A percentile compares a stretch with the other conserved stretches of the same genome.
These are phyloP conservation scores for Callorhinus ursinus DNA, from an alignment of 2,113 vertebrate species.

Conservation along the genomic window DNA sequence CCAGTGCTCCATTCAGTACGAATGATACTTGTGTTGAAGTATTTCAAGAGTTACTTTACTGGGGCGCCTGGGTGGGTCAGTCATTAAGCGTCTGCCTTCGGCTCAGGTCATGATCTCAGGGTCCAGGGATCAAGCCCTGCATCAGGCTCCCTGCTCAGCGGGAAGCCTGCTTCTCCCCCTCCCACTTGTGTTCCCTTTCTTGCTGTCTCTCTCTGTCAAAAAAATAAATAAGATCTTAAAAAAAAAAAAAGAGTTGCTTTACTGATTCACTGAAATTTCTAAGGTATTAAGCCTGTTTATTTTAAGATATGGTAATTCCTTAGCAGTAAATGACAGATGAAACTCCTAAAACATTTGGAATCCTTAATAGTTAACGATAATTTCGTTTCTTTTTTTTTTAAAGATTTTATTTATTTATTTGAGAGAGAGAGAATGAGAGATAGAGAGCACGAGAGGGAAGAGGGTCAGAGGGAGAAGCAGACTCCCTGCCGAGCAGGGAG, in stretches of 20 bases:
- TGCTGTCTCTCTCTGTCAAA: too few relatives aligned
- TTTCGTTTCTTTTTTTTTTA: background rate
- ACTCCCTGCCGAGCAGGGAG: too few relatives aligned
- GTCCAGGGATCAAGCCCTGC: too few relatives aligned
- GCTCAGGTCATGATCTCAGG: too few relatives aligned
- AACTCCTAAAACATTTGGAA: background rate
- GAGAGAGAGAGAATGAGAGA: background rate
- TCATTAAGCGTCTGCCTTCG: too few relatives aligned
- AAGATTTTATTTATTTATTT: background rate
- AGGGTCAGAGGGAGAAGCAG: too few relatives aligned
- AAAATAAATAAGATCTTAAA: too few relatives aligned
- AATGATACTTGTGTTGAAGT: slow-evolving; percentile 12
- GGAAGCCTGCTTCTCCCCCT: too few relatives aligned
- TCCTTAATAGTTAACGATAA: background rate
- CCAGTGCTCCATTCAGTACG: background rate
- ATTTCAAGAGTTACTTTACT: slow-evolving; percentile 12
- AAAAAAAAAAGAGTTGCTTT: background rate
- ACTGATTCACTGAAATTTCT: slow-evolving; percentile 14
- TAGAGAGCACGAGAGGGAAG: too few relatives aligned
- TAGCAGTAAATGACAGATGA: background rate
- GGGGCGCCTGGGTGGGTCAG: too few relatives aligned
- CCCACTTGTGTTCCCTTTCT: too few relatives aligned
- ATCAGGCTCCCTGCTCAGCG: too few relatives aligned
- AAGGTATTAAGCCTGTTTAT: background rate
- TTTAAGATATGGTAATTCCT: background rate